Evolutionary conservation across 2,113 vertebrate species (phyloP).

Genomic region (Python bivittatus): DNA sequence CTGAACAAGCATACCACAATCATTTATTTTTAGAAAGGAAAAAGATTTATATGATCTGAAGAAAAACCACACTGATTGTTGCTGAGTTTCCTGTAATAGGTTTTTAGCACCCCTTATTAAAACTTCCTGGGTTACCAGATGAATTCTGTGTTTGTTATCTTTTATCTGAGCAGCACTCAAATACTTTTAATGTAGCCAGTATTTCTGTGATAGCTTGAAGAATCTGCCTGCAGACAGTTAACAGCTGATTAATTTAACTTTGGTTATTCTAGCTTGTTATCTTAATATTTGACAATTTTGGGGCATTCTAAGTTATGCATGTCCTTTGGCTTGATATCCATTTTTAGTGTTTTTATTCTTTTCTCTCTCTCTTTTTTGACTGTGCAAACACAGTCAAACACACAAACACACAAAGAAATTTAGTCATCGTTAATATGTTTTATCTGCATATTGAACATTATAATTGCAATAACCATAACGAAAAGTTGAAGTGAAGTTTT

Average conservation of each 20-base stretch:
- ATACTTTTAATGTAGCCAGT: not conserved
- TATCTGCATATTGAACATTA: not conserved
- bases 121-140: not conserved
- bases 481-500: not conserved
- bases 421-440: not conserved
- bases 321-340: not conserved
- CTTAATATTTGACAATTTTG: not conserved
- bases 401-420: not conserved
- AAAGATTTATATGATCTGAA: not conserved
- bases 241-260: not conserved
- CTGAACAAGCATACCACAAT: not conserved
- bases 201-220: not conserved
- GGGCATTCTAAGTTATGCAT: not conserved
- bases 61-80: not conserved
- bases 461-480: not conserved
- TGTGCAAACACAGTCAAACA: not conserved
- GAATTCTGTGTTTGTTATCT: not conserved
- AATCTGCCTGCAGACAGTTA: not conserved
- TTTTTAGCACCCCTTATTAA: not conserved
- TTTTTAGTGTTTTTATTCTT: not conserved
- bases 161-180: not conserved
- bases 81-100: not conserved
- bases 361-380: not conserved
- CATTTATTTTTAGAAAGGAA: not conserved
- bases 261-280: not conserved